Evolutionary conservation across 2,113 vertebrate species (phyloP).

Genomic region (Rhizomys pruinosus): DNA sequence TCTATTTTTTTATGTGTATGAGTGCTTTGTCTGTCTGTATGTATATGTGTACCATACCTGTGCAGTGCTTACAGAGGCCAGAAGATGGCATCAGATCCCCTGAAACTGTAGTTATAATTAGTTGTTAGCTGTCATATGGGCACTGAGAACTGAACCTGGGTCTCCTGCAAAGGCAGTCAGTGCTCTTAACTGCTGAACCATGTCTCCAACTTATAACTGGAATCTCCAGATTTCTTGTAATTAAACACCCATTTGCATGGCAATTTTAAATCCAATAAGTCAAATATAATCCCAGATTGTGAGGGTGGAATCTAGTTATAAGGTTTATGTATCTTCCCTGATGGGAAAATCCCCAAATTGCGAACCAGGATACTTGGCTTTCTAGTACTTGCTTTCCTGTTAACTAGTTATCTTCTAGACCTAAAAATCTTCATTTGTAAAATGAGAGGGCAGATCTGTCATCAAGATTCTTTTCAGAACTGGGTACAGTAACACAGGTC

Average conservation of each 20-base stretch:
- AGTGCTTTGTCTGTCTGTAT: too few relatives aligned
- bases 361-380: neutral
- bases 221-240: slow-evolving; percentile 24
- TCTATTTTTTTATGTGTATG: too few relatives aligned
- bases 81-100: too few relatives aligned
- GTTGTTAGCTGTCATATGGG: too few relatives aligned
- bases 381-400: neutral
- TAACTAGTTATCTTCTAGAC: slow-evolving; percentile 1
- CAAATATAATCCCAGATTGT: slow-evolving; percentile 13
- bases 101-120: too few relatives aligned
- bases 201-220: too few relatives aligned
- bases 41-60: too few relatives aligned
- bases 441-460: neutral
- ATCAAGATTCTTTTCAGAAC: neutral
- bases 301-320: neutral
- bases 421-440: slow-evolving; percentile 25
- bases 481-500: neutral
- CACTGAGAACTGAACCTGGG: too few relatives aligned
- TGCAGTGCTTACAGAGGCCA: too few relatives aligned
- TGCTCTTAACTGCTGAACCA: neutral
- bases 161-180: too few relatives aligned
- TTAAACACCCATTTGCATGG: neutral
- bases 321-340: slow-evolving; percentile 14
- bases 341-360: neutral
- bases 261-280: slow-evolving; percentile 47